Base-by-base conservation (phyloP, 2,888 invertebrate species). In the Melipona beecheii region DNA sequence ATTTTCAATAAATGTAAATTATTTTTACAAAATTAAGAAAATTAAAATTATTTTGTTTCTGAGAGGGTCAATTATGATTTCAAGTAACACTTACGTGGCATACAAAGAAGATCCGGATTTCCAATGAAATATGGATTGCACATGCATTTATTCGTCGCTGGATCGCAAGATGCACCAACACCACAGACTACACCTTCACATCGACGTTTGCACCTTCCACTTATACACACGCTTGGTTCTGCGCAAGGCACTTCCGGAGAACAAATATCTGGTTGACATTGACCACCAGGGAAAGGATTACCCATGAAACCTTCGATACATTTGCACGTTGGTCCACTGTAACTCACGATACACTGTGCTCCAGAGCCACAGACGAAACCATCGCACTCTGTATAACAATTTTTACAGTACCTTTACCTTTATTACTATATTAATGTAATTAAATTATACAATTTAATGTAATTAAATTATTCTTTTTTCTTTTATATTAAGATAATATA, bases 241-340 rank as follows among this genome's bases (percentile, higher is more conserved):
- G 96, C 96, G 90, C 98, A 98, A 0, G 97, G 97, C 74, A 97
- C 95, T 0, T 96, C 96, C 4, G 97, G 95, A 0, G 97, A 97
- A 93, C 98, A 98, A 75, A 97, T 95, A 94, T 98, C 98, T 74
- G 97, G 97, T 76, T 96, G 95, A 92, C 98, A 98, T 76, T 96
- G 96, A 60, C 98, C 98, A 49, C 98, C 98, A 1, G 98, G 97
- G 95, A 98, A 98, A 13, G 98, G 98, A 95, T 98, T 98, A 31
- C 98, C 98, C 78, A 97, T 96, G 93, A 97, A 97, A 69, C 98
- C 98, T 93, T 98, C 97, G 3, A 97, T 96, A 92, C 98, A 98
- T 92, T 97, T 97, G 93, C 98, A 98, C 9, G 98, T 98, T 24
- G 98, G 98, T 21, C 98, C 98, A 31, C 96, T 96, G 87, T 97